These are phyloP conservation scores for Luehdorfia chinensis DNA, from an alignment of 1,140 invertebrate species.

Conservation along the genomic window DNA sequence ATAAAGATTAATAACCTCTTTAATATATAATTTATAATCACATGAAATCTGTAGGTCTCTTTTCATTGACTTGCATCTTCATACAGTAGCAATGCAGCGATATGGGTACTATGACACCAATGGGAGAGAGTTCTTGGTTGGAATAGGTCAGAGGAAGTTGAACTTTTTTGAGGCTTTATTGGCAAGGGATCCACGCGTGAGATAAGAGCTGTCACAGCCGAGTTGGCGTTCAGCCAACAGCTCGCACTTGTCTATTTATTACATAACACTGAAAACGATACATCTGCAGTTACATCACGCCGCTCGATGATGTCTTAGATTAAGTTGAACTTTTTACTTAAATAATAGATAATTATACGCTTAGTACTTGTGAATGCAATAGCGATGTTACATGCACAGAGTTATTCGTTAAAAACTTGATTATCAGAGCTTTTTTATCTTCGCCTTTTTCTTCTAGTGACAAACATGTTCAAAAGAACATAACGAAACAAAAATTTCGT, in stretches of 20 bases:
- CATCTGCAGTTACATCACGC: conserved; percentile 20
- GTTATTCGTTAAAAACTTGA: too few relatives aligned
- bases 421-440: too few relatives aligned
- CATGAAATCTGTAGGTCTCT: too few relatives aligned
- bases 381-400: too few relatives aligned
- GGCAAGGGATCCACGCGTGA: conserved; percentile 38
- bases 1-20: too few relatives aligned
- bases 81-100: conserved; percentile 2
- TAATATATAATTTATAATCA: too few relatives aligned
- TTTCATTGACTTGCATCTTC: conserved; percentile 4
- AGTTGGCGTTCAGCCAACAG: conserved; percentile 46
- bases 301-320: not conserved
- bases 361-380: too few relatives aligned
- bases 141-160: conserved; percentile 23
- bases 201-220: conserved; percentile 48
- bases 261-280: conserved; percentile 31
- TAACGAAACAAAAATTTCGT: too few relatives aligned
- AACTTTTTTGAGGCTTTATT: conserved; percentile 34
- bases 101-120: not conserved
- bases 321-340: too few relatives aligned
- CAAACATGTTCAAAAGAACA: too few relatives aligned
- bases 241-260: conserved; percentile 33
- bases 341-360: too few relatives aligned
- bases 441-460: too few relatives aligned
- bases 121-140: conserved; percentile 30